Conservation (phyloP, 1,140 invertebrate species). For the Penaeus japonicus region DNA sequence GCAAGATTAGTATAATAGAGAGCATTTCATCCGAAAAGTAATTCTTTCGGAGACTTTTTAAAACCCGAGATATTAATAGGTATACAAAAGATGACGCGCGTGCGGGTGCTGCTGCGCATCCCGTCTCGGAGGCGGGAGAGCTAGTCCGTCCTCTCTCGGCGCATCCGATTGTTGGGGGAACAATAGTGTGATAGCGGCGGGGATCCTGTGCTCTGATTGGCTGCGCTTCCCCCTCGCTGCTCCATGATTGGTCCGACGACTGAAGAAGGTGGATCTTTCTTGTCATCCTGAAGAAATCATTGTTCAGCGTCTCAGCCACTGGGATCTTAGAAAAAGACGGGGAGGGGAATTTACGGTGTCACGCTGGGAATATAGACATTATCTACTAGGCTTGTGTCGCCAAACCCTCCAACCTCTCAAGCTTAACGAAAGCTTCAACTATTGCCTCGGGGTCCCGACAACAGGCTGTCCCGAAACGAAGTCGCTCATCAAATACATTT, state of each 20-base stretch:
- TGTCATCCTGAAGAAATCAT: slow-evolving; percentile 46
- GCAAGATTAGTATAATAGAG: too few species aligned
- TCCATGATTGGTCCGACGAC: slow-evolving; percentile 8
- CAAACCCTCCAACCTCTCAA: background rate
- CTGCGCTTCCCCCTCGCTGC: slow-evolving; percentile 20
- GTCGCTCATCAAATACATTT: too few species aligned
- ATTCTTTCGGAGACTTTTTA: background rate
- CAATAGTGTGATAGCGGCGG: slow-evolving; percentile 46
- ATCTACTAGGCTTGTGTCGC: background rate
- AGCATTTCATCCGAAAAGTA: too few species aligned
- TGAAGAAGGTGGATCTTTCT: slow-evolving; percentile 48
- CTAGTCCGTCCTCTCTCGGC: slow-evolving; percentile 36
- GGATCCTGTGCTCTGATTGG: slow-evolving; percentile 39
- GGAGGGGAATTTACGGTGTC: background rate
- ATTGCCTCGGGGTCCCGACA: too few species aligned
- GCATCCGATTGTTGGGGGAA: slow-evolving; percentile 50
- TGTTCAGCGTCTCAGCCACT: slow-evolving; percentile 23
- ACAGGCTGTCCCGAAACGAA: too few species aligned
- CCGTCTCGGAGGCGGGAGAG: background rate
- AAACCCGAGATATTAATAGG: background rate
- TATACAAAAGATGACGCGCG: background rate
- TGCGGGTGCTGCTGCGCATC: slow-evolving; percentile 16
- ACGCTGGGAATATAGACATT: background rate
- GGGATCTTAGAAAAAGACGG: background rate
- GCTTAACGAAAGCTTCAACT: too few species aligned